These are phyloP conservation scores for Octodon degus DNA, from an alignment of 2,113 vertebrate species.

Conservation along the genomic window DNA sequence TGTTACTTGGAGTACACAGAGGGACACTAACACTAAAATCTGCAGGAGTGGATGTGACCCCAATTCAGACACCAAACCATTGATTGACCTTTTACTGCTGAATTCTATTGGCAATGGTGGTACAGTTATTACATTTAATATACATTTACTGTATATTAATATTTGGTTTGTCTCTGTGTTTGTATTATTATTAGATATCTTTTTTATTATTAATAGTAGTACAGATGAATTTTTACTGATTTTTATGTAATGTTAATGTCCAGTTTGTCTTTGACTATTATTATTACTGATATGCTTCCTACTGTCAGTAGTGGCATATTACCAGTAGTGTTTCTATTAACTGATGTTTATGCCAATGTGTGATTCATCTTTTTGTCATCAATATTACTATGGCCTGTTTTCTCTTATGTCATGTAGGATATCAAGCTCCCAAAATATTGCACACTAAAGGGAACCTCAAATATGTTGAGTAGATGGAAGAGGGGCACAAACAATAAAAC, in stretches of 20 bases:
- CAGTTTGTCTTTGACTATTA: not conserved
- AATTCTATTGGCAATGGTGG: not conserved
- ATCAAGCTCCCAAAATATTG: not conserved
- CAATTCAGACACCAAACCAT: not conserved
- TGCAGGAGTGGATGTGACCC: not conserved
- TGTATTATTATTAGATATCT: not conserved
- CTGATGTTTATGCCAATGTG: not conserved
- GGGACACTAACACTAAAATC: not conserved
- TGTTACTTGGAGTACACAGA: not conserved
- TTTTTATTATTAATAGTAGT: not conserved
- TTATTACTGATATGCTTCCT: not conserved
- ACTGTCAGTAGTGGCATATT: not conserved
- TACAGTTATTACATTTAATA: not conserved
- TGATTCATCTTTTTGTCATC: not conserved
- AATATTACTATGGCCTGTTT: not conserved
- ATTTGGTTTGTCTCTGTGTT: not conserved
- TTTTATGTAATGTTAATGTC: not conserved
- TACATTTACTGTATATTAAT: not conserved
- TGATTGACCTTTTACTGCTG: not conserved
- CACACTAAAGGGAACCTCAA: not conserved
- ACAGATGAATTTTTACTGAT: not conserved
- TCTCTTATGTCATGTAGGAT: not conserved
- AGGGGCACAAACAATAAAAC: not conserved
- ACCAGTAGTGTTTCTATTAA: not conserved
- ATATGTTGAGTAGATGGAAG: not conserved